Conservation (phyloP, 2,113 vertebrate species). For the Hyaena hyaena region DNA sequence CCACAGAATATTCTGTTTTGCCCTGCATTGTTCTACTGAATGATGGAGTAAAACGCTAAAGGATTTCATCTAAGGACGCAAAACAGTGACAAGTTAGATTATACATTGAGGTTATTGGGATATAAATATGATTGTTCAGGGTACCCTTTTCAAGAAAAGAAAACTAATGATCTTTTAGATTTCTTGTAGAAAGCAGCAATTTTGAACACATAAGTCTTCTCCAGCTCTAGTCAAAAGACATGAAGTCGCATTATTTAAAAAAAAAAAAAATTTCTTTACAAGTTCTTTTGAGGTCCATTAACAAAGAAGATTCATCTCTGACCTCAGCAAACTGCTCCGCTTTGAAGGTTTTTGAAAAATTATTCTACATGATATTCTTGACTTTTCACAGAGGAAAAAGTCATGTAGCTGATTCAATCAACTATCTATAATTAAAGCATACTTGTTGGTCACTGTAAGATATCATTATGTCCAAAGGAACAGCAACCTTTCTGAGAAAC, state of each 20-base stretch:
- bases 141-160: neutral
- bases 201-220: conserved; percentile 41
- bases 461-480: conserved; percentile 38
- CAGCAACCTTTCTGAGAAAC: conserved; percentile 31
- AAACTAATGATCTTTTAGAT: conserved; percentile 52
- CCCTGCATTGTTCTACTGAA: conserved; percentile 37
- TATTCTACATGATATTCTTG: conserved; percentile 26
- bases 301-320: conserved; percentile 62
- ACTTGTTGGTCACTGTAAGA: conserved; percentile 46
- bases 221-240: conserved; percentile 48
- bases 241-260: neutral
- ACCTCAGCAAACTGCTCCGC: neutral
- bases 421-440: conserved; percentile 30
- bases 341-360: conserved; percentile 61
- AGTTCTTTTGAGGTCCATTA: conserved; percentile 53
- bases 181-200: conserved; percentile 62
- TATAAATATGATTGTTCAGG: conserved; percentile 49
- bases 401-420: conserved; percentile 13
- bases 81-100: conserved; percentile 48
- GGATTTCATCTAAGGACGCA: conserved; percentile 45
- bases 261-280: neutral
- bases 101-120: conserved; percentile 41
- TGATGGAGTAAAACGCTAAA: conserved; percentile 43
- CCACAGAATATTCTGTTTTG: neutral
- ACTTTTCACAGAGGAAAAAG: conserved; percentile 42